These are phyloP conservation scores for Xiphophorus couchianus DNA, from an alignment of 2,113 vertebrate species.

Conservation along the genomic window DNA sequence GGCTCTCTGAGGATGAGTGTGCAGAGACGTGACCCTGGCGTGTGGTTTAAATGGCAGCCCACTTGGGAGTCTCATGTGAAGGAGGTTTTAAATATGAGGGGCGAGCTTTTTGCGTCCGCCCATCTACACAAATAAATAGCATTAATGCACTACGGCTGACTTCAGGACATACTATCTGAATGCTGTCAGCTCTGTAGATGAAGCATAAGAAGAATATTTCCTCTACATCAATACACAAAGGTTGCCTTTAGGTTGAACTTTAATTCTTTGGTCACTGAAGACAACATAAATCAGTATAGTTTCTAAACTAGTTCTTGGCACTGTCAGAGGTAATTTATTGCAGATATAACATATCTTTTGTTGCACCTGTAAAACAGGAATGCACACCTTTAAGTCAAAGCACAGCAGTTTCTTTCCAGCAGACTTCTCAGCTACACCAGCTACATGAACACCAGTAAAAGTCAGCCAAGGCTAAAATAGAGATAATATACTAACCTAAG, in stretches of 20 bases:
- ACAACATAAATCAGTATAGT: conserved; percentile 17
- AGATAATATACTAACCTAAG: background rate
- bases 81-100: conserved; percentile 16
- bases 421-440: conserved; percentile 12
- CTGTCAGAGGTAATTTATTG: conserved; percentile 19
- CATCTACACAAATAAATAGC: conserved; percentile 8
- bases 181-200: background rate
- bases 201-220: background rate
- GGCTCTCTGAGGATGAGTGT: conserved; percentile 57
- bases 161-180: background rate
- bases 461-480: conserved; percentile 5
- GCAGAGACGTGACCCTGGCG: conserved; percentile 40
- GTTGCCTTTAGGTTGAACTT: background rate
- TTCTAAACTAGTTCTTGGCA: conserved; percentile 34
- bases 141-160: background rate
- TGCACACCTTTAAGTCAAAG: conserved; percentile 13
- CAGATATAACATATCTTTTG: conserved; percentile 25
- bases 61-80: conserved; percentile 31
- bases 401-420: conserved; percentile 47
- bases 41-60: conserved; percentile 60
- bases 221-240: background rate
- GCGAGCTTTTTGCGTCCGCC: conserved; percentile 14
- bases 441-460: conserved; percentile 30
- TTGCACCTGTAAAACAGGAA: conserved; percentile 26
- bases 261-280: background rate